A percentile compares a stretch with the other conserved stretches of the same genome.
phyloP scores from a whole-genome alignment of 2,113 vertebrate species.

The Neogobius melanostomus region DNA sequence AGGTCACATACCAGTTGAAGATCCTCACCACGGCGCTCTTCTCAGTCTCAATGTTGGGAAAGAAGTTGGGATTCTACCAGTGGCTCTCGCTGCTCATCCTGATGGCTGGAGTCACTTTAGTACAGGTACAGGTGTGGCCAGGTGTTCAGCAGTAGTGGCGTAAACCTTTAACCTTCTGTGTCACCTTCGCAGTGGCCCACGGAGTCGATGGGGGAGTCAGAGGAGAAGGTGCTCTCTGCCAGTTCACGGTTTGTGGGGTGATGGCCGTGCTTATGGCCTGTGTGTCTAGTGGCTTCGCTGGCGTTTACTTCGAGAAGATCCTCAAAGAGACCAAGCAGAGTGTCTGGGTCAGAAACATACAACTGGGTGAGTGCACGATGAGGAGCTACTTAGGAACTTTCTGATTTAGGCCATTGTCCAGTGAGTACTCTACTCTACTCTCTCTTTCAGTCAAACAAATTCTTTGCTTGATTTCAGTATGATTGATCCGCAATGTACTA shows the following conservation, averaged over 20 bases:
- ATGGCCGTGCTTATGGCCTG: constrained; percentile 91
- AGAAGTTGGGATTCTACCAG: constrained; percentile 85
- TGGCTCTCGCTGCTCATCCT: constrained; percentile 92
- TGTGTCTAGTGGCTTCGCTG: constrained; percentile 95
- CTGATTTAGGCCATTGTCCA: too few relatives aligned
- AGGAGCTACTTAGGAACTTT: not conserved
- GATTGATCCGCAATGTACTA: too few relatives aligned
- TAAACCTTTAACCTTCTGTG: not conserved
- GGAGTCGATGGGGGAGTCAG: constrained; percentile 65
- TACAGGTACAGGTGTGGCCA: constrained; percentile 82
- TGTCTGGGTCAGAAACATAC: constrained; percentile 96
- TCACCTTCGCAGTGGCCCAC: constrained; percentile 85
- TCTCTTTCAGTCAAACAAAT: too few relatives aligned
- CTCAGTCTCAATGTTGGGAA: constrained; percentile 93
- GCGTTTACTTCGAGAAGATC: constrained; percentile 98
- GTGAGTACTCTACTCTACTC: too few relatives aligned
- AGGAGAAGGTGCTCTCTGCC: constrained; percentile 78
- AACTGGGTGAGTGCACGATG: constrained; percentile 81
- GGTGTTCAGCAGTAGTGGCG: not conserved
- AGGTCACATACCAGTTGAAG: constrained; percentile 98
- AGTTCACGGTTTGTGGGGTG: constrained; percentile 88
- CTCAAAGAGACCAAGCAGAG: constrained; percentile 95
- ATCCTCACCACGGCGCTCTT: constrained; percentile 97
- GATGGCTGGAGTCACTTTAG: constrained; percentile 90
- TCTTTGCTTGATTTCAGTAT: too few relatives aligned